Evolutionary conservation across 2,797 vertebrate species (phyloP), one percentile per base, ranked within the genome.

Genomic region (Muscicapa comitata): DNA sequence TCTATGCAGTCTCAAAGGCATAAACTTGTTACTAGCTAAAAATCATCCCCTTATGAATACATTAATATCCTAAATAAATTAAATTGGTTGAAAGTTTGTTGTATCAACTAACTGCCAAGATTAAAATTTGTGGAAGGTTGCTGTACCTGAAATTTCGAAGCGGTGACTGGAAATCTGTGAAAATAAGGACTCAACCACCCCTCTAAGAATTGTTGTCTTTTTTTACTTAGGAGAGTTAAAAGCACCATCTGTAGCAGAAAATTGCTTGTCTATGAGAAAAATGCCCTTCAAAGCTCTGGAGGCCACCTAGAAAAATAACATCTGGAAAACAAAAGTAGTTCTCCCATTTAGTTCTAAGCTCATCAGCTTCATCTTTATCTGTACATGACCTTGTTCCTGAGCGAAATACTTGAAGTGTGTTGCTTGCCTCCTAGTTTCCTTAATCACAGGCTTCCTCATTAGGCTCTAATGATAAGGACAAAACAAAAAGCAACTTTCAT

Each of bases 21-120:
- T 66, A 93, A 93, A 85, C 23, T 62, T 89, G 19, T 50, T 92
- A 94, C 80, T 47, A 91, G 37, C 38, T 81, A 58, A 68, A 96
- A 95, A 78, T 84, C 53, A 92, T 65, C 21, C n/a, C 10, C 10
- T 53, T 11, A 21, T 43, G 17, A 94, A 88, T 90, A 92, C 91
- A 91, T 90, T 82, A 80, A 83, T 91, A 71, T 17, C 31, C 16
- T 83, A 92, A 96, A 92, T 28, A 90, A 95, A 87, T 84, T 16
- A 58, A 53, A 70, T 50, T 31, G 6, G 1, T 47, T 67, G 74
- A 13, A 63, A 53, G 24, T 70, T 29, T 62, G 13, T n/a, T 77
- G 5, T 38, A 35, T 45, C 33, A 37, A 61, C 31, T 59, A 67
- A 25, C 10, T 76, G 11, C 10, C 38, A 53, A 31, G 42, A 11